A percentile compares a stretch with the other conserved stretches of the same genome.
Conservation (phyloP, 2,113 vertebrate species). For the Helogale parvula region DNA sequence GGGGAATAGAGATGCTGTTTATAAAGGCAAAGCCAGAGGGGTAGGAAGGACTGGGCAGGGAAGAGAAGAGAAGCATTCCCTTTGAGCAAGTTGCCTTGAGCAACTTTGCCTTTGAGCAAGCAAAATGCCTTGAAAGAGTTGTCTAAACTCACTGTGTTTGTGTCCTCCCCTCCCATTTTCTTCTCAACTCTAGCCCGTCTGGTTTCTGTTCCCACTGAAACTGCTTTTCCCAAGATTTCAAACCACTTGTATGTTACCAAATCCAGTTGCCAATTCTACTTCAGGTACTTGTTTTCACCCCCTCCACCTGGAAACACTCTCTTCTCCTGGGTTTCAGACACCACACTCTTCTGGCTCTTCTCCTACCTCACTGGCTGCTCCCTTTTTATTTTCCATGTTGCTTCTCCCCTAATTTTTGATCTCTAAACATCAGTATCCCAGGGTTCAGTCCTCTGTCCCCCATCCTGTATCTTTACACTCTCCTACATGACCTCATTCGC, state of each 20-base stretch:
- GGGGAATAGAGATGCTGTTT: not conserved
- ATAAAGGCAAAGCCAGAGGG: not conserved
- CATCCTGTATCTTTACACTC: not conserved
- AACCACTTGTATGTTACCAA: not conserved
- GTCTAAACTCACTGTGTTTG: not conserved
- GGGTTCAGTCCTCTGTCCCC: not conserved
- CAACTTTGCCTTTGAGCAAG: no score
- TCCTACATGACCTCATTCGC: not conserved
- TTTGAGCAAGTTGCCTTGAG: not conserved
- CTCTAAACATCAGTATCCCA: not conserved
- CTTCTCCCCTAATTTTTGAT: not conserved
- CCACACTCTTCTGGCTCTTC: not conserved
- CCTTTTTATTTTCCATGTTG: not conserved
- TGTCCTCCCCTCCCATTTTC: not conserved
- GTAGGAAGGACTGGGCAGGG: not conserved
- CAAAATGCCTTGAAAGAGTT: not conserved
- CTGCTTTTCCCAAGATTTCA: not conserved
- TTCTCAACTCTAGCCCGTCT: not conserved
- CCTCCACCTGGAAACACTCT: not conserved
- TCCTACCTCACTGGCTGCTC: not conserved
- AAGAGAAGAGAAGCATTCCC: not conserved
- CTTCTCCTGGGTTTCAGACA: not conserved
- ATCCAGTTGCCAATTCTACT: not conserved
- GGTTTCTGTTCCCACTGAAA: not conserved
- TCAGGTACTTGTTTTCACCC: fast-evolving